These are phyloP conservation scores for Henicopernis longicauda DNA, from an alignment of 2,113 vertebrate species.

Conservation along the genomic window DNA sequence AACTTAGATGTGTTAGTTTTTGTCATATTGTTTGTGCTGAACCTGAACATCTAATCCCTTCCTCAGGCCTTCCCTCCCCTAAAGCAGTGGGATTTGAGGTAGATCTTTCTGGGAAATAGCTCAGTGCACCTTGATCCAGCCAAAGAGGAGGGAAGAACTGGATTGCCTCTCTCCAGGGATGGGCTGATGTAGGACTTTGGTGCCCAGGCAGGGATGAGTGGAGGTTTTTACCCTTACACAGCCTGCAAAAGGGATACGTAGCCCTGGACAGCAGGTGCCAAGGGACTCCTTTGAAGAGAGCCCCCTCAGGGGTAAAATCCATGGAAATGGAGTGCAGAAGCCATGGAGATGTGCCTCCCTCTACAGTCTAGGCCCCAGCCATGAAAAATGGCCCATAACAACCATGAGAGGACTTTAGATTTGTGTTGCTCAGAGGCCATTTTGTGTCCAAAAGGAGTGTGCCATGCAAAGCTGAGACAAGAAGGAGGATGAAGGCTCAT, in stretches of 20 bases:
- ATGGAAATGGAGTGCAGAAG: neutral
- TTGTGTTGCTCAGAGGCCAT: neutral
- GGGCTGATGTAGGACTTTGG: rapidly evolving
- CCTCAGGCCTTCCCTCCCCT: neutral
- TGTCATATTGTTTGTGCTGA: neutral
- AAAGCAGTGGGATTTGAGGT: neutral
- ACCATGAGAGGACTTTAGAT: neutral
- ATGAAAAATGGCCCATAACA: neutral
- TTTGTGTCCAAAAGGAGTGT: neutral
- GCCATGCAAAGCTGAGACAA: neutral
- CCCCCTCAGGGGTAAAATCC: neutral
- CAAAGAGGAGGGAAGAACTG: neutral
- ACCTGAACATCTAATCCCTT: neutral
- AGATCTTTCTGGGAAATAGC: neutral
- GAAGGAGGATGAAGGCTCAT: neutral
- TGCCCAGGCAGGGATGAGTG: neutral
- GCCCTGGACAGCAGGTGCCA: neutral
- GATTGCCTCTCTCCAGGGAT: neutral
- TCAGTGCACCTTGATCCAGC: neutral
- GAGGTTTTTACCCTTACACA: neutral
- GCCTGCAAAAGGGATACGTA: rapidly evolving
- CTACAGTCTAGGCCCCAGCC: neutral
- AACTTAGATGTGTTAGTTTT: neutral
- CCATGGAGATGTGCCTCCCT: neutral
- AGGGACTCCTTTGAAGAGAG: neutral